Conservation (phyloP, 1,140 invertebrate species). For the Chironomus striatipennis region DNA sequence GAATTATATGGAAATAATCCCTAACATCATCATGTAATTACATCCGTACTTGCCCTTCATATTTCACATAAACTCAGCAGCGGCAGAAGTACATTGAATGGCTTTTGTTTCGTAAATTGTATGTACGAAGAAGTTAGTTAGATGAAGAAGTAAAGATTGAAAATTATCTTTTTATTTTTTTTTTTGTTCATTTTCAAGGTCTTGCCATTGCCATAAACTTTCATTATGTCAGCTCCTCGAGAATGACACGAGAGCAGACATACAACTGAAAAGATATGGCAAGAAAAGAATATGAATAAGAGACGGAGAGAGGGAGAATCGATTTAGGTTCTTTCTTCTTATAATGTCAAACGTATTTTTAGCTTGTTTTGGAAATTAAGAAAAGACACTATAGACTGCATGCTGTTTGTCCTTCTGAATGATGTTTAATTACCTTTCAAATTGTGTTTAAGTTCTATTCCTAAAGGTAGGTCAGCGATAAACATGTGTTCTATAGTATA, state of each 20-base stretch:
- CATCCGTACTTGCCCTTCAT: slow-evolving; percentile 5
- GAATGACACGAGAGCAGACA: background rate
- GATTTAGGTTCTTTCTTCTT: too few species aligned
- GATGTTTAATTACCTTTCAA: too few species aligned
- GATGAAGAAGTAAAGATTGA: background rate
- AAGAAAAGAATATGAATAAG: too few species aligned
- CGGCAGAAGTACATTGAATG: background rate
- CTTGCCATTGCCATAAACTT: slow-evolving; percentile 3
- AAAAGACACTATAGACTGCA: too few species aligned
- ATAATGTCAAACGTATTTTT: too few species aligned
- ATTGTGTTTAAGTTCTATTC: too few species aligned
- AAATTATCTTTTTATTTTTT: slow-evolving; percentile 7
- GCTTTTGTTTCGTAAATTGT: background rate
- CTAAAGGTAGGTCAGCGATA: too few species aligned
- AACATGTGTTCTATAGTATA: too few species aligned
- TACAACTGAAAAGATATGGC: too few species aligned
- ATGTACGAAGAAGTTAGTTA: background rate
- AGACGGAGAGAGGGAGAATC: too few species aligned
- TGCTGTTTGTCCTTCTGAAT: too few species aligned
- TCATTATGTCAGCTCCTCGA: slow-evolving; percentile 12
- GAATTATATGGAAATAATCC: background rate
- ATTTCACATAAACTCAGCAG: background rate
- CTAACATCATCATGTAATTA: slow-evolving; percentile 13
- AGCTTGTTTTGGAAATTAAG: too few species aligned
- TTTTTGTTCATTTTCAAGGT: background rate